Base-by-base conservation (phyloP, 2,888 invertebrate genomes). In the Nycteola revayana region DNA sequence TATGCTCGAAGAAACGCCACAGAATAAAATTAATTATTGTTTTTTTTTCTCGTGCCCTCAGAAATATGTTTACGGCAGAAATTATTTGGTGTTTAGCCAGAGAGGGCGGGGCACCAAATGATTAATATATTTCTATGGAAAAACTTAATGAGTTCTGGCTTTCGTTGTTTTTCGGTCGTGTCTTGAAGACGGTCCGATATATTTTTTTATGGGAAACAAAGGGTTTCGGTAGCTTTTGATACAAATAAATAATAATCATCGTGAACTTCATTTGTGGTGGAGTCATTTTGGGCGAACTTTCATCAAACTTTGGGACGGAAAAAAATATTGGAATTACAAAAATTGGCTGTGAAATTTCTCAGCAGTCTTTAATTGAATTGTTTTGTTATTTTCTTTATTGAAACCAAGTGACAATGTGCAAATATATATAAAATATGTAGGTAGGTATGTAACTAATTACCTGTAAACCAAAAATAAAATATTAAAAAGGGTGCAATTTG, bases 31-130 rank as follows among this genome's bases (percentile, higher is more conserved):
- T 86, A 84, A 86, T 86, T 86, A 78, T 75, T 74, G 63, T 76
- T 50, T 60, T 81, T 83, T 82, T 77, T 60, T 68, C 75, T 64
- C 60, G 45, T 49, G 55, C 60, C 60, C 73, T 65, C 67, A 73
- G 59, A 64, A 66, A 68, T 74, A 77, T 80, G 74, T 75, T 67
- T 83, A 71, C 69, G 72, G 78, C 82, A 80, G 75, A 83, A 82
- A 85, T 87, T 83, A 86, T 86, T 87, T 86, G 84, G 86, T 85
- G 74, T 85, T 87, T 87, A 82, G 78, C 84, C 82, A 82, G 71
- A 67, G 78, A 63, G 80, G 86, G 86, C 83, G 87, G 64, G 79
- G 82, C 57, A 32, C 46, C 53, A 51, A 57, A 66, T 85, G 85
- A 87, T 87, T 87, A 85, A 87, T 86, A 82, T 77, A 82, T 77